phyloP scores from a whole-genome alignment of 2,113 vertebrate species.

The Centropus bengalensis region DNA sequence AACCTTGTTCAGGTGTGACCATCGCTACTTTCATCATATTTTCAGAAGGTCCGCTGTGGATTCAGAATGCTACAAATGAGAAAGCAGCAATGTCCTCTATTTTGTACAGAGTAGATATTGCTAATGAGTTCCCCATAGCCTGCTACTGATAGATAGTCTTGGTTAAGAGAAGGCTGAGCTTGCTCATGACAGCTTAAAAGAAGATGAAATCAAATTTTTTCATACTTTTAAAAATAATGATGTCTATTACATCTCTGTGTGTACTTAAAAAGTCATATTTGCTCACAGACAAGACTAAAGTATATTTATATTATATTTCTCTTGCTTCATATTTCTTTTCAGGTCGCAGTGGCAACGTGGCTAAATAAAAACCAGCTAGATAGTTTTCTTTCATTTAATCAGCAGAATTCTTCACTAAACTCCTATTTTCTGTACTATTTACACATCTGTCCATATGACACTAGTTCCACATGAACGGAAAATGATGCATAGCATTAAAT shows the following conservation, averaged over 20 bases:
- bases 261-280: background rate
- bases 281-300: background rate
- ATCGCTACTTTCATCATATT: background rate
- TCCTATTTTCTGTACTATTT: background rate
- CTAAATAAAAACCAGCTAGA: background rate
- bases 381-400: background rate
- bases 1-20: too few relatives aligned
- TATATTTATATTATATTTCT: background rate
- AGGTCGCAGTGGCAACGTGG: background rate
- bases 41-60: background rate
- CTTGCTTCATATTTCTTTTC: background rate
- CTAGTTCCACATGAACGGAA: background rate
- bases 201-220: background rate
- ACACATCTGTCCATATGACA: background rate
- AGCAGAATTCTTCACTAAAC: background rate
- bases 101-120: background rate
- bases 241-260: background rate
- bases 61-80: accelerated
- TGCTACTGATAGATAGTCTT: background rate
- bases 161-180: background rate
- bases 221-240: background rate
- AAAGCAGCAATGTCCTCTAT: background rate
- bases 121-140: background rate
- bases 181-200: background rate
- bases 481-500: background rate